Evolutionary conservation across 1,140 invertebrate species (phyloP).

Genomic region (Drosophila sp.): DNA sequence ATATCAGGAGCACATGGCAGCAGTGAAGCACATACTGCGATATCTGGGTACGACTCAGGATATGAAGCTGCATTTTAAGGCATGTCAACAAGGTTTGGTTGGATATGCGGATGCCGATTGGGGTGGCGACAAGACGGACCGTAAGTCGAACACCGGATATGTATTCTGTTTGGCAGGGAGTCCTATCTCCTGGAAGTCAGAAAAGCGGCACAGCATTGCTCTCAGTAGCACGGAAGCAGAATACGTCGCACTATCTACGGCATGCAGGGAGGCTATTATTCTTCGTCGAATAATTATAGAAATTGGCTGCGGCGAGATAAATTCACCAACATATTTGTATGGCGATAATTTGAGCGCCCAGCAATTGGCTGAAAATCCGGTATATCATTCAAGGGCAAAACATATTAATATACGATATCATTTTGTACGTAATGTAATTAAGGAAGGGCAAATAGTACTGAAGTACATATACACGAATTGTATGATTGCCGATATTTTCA

Average conservation of each 20-base stretch:
- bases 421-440: background rate
- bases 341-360: constrained; percentile 17
- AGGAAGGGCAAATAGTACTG: too few species aligned
- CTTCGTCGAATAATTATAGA: background rate
- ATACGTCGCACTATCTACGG: background rate
- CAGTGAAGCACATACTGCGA: constrained; percentile 3
- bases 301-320: background rate
- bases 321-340: background rate
- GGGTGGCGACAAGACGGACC: constrained; percentile 11
- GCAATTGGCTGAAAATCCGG: constrained; percentile 7
- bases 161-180: constrained; percentile 12
- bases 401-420: constrained; percentile 17
- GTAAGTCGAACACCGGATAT: constrained; percentile 18
- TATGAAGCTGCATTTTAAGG: too few species aligned
- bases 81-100: background rate
- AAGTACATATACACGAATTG: too few species aligned
- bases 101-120: background rate
- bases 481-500: too few species aligned
- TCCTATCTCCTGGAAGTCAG: constrained; percentile 20
- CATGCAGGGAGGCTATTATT: background rate
- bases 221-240: constrained; percentile 10
- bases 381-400: constrained; percentile 9
- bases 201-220: constrained; percentile 23
- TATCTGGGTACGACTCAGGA: too few species aligned
- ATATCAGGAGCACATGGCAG: background rate